Evolutionary conservation across 1,140 invertebrate genomes (phyloP).

Genomic region (Neuroterus valhalla): DNA sequence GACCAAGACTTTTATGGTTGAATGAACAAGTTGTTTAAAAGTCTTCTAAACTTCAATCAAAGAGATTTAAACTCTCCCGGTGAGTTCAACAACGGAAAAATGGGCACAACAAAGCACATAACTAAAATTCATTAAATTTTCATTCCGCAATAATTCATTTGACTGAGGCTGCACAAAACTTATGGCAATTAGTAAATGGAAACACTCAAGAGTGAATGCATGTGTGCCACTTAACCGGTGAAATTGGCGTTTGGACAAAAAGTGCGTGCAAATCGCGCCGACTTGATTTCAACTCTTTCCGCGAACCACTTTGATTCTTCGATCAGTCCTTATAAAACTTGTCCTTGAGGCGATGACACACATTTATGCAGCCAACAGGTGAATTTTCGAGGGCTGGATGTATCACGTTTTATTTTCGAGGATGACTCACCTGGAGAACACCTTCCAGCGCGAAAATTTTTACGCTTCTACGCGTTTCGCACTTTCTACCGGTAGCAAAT

Average conservation of each 20-base stretch:
- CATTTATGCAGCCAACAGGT: neutral
- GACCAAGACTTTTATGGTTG: no score
- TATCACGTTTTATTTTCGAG: conserved; percentile 38
- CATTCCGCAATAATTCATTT: no score
- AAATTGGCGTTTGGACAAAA: conserved; percentile 22
- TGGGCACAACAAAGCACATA: no score
- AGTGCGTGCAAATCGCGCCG: neutral
- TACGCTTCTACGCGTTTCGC: neutral
- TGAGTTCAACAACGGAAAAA: no score
- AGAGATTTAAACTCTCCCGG: no score
- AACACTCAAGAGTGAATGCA: neutral
- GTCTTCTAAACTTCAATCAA: no score
- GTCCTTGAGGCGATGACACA: neutral
- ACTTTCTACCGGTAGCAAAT: conserved; percentile 19
- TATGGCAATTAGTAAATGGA: neutral
- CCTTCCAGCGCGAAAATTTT: conserved; percentile 33
- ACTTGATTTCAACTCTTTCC: conserved; percentile 12
- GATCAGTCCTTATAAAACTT: neutral
- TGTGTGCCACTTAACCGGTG: conserved; percentile 21
- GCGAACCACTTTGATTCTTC: neutral
- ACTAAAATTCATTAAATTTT: no score
- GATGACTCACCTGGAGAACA: conserved; percentile 45
- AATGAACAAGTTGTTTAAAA: no score
- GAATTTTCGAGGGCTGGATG: neutral
- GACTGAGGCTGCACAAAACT: neutral